Evolutionary conservation across 2,888 invertebrate species (phyloP).

Genomic region (Erynnis tages): DNA sequence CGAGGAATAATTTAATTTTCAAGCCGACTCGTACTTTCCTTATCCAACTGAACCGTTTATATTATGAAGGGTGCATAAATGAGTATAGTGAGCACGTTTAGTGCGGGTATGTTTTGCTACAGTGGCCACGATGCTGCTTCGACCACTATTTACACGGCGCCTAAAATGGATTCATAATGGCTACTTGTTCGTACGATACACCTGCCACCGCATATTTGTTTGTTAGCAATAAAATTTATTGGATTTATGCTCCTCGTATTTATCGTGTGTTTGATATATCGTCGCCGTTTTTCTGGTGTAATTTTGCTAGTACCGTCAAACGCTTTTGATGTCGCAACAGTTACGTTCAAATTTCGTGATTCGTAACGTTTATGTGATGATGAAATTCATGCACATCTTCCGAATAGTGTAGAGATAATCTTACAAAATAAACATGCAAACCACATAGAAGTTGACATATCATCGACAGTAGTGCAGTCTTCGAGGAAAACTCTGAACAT

Average conservation of each 20-base stretch:
- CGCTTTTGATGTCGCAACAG: constrained; percentile 16
- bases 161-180: constrained; percentile 79
- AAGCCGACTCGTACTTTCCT: constrained; percentile 41
- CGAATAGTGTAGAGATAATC: not conserved
- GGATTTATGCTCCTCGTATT: constrained; percentile 30
- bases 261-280: constrained; percentile 16
- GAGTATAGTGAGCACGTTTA: constrained; percentile 54
- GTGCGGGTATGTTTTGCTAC: constrained; percentile 57
- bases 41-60: constrained; percentile 63
- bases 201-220: constrained; percentile 71
- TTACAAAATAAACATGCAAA: constrained; percentile 32
- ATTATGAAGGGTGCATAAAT: constrained; percentile 76
- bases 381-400: not conserved
- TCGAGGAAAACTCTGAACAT: constrained; percentile 29
- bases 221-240: constrained; percentile 62
- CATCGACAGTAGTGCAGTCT: constrained; percentile 28
- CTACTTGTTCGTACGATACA: constrained; percentile 74
- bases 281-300: constrained; percentile 4
- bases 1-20: constrained; percentile 27
- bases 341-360: constrained; percentile 33
- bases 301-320: constrained; percentile 16
- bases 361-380: not conserved
- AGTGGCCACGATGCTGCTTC: constrained; percentile 49
- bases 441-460: constrained; percentile 52
- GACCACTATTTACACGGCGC: constrained; percentile 68